Evolutionary conservation across 2,113 vertebrate species (phyloP).

Genomic region (Xiphophorus hellerii): DNA sequence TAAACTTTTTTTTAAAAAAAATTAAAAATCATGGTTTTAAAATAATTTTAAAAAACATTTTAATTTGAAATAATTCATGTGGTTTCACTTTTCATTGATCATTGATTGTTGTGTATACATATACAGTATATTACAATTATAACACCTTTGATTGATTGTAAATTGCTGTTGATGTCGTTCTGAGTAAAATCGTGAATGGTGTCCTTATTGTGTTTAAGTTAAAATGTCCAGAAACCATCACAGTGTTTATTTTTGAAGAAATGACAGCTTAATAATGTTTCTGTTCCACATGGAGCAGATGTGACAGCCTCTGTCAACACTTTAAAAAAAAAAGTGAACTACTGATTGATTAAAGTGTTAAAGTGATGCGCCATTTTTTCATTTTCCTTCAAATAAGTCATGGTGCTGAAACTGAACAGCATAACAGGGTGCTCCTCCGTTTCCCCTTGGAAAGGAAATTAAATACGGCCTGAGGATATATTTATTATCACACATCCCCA

Average conservation of each 20-base stretch:
- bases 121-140: background rate
- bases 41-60: too few relatives aligned
- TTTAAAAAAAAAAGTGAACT: background rate
- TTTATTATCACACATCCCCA: conserved; percentile 48
- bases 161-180: background rate
- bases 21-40: background rate
- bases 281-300: background rate
- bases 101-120: too few relatives aligned
- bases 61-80: background rate
- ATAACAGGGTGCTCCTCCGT: conserved; percentile 23
- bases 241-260: background rate
- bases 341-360: conserved; percentile 1
- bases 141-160: background rate
- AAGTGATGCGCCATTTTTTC: background rate
- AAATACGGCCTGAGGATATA: conserved; percentile 51
- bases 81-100: background rate
- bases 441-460: conserved; percentile 60
- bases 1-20: background rate
- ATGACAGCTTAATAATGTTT: background rate
- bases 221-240: background rate
- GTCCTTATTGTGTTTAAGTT: background rate
- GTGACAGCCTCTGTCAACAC: conserved; percentile 6
- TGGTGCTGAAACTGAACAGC: background rate
- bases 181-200: background rate
- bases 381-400: conserved; percentile 16